Evolutionary conservation across 2,113 vertebrate genomes (phyloP), one percentile per base, ranked within the genome.

Genomic region (Barnardius zonarius): DNA sequence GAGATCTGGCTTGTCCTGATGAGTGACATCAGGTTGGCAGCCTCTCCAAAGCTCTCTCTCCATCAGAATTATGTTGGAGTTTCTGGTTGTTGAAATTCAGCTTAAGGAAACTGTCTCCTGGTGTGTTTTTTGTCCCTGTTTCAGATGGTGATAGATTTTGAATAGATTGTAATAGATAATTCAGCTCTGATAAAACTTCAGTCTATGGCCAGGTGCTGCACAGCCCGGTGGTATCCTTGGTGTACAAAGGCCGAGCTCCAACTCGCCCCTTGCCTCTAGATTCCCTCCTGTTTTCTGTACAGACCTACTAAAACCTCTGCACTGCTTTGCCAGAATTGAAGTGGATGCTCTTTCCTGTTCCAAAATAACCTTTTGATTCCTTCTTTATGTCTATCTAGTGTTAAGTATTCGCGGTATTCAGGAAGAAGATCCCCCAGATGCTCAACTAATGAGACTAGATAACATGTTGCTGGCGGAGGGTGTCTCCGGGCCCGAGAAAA

Each of bases 391-490:
- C 88, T 83, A 35, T 92, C 69, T 92, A 99, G 98, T 98, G 97
- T 97, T 99, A 96, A 99, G 98, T 97, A 98, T 98, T 96, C 98
- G 97, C 10, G 98, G 98, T 46, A 97, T 99, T 86, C 98, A 98
- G 96, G 98, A 99, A 80, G 98, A 98, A 95, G 98, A 98, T 51
- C 98, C 98, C 46, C 98, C 98, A 17, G 98, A 98, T 83, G 98
- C 98, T 78, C 98, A 99, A 92, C 99, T 99, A 96, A 98, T 98
- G 98, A 97, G 98, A 24, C 96, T 99, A 97, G 98, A 99, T 97
- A 99, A 98, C 98, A 98, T 99, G 98, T 97, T 99, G 96, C 97
- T 99, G 93, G 99, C 98, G 2, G 98, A 99, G 97, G 99, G 99
- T 13, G 98, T 99, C 90, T 99, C 98, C 35, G 98, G 98, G 66